Evolutionary conservation across 2,888 invertebrate species (phyloP).

Genomic region (Branchellion lobata): DNA sequence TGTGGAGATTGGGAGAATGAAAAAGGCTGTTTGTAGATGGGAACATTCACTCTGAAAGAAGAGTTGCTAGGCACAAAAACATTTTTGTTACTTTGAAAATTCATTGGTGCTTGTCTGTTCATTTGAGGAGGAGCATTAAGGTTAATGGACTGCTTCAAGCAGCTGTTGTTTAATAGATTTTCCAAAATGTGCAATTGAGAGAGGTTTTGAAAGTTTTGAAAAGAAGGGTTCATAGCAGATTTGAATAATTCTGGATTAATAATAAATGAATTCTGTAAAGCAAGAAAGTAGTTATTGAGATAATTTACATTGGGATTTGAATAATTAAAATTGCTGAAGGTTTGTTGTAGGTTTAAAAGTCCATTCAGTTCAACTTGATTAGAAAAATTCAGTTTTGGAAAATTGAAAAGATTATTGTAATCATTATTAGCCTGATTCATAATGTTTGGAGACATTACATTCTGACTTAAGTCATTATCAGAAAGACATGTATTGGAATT

Average conservation of each 20-base stretch:
- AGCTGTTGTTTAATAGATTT: neutral
- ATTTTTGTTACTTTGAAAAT: neutral
- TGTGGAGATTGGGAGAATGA: neutral
- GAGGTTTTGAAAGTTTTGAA: neutral
- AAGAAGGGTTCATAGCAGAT: conserved; percentile 2
- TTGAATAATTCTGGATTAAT: conserved; percentile 11
- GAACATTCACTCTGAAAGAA: neutral
- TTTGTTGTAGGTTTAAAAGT: neutral
- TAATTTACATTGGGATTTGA: neutral
- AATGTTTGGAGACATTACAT: neutral
- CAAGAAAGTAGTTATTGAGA: conserved; percentile 9
- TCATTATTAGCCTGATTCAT: neutral
- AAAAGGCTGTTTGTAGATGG: neutral
- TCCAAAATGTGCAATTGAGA: neutral
- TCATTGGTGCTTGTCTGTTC: conserved; percentile 7
- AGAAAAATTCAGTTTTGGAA: neutral
- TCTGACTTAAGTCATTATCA: conserved; percentile 14
- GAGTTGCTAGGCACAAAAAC: neutral
- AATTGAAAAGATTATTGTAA: neutral
- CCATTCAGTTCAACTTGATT: neutral
- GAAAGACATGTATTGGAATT: neutral
- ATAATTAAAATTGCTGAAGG: neutral
- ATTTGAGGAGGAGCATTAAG: neutral
- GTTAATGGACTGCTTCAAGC: neutral
- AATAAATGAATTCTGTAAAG: neutral